Conservation (phyloP, 2,113 vertebrate genomes). For the Hassar affinis region DNA sequence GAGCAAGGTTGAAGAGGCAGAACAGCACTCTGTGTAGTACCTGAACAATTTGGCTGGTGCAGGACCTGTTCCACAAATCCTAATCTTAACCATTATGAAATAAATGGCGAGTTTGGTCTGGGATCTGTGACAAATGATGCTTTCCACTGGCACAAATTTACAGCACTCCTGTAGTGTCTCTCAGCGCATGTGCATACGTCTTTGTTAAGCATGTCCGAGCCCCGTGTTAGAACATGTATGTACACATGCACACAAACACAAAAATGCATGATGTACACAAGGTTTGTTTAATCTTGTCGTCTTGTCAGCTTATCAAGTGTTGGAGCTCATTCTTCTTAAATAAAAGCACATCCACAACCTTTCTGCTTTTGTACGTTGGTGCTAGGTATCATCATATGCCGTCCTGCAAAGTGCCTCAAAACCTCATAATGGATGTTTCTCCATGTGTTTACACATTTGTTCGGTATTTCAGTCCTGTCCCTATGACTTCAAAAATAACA, state of each 20-base stretch:
- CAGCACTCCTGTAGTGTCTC: constrained; percentile 33
- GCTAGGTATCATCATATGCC: background rate
- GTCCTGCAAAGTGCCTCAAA: constrained; percentile 10
- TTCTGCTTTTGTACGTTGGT: background rate
- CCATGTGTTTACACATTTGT: constrained; percentile 66
- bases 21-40: constrained; percentile 33
- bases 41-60: constrained; percentile 29
- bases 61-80: constrained; percentile 25
- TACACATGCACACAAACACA: too few species aligned
- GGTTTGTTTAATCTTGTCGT: background rate
- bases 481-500: constrained; percentile 61
- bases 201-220: constrained; percentile 67
- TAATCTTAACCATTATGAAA: constrained; percentile 44
- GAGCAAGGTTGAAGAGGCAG: constrained; percentile 49
- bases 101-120: constrained; percentile 25
- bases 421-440: constrained; percentile 36
- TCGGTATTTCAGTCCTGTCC: constrained; percentile 46
- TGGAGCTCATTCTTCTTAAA: background rate
- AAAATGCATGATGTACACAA: too few species aligned
- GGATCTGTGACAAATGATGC: constrained; percentile 19
- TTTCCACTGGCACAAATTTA: background rate
- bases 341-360: constrained; percentile 2
- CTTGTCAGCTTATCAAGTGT: constrained; percentile 11
- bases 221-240: constrained; percentile 44
- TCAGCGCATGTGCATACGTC: constrained; percentile 49